phyloP scores from a whole-genome alignment of 2,113 vertebrate species.

The Chloropsis cyanopogon region DNA sequence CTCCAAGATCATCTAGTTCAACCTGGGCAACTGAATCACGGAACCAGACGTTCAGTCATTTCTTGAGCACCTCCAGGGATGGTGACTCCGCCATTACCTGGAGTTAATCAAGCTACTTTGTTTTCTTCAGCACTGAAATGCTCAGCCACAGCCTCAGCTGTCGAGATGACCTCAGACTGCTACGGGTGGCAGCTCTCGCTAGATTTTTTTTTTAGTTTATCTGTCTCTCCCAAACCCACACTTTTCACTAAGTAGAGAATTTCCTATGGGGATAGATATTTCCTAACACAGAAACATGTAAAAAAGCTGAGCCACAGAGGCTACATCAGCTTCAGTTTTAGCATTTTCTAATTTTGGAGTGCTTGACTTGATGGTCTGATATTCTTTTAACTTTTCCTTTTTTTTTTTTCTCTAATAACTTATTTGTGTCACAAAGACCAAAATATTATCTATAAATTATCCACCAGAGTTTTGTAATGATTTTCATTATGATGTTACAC shows the following conservation, averaged over 20 bases:
- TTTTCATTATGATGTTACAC: background rate
- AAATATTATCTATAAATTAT: background rate
- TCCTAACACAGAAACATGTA: background rate
- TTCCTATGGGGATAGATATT: background rate
- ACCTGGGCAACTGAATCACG: background rate
- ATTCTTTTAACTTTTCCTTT: background rate
- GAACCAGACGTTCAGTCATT: background rate
- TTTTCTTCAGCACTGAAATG: background rate
- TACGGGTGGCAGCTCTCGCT: background rate
- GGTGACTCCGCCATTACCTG: accelerated
- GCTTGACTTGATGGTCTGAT: background rate
- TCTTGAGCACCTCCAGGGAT: background rate
- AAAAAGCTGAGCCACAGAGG: background rate
- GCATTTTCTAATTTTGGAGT: background rate
- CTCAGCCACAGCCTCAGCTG: background rate
- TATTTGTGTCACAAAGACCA: background rate
- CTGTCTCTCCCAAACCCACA: background rate
- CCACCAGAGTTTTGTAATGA: background rate
- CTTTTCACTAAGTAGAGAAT: background rate
- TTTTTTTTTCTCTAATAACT: background rate
- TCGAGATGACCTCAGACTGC: background rate
- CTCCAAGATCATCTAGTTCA: background rate
- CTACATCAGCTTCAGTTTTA: background rate
- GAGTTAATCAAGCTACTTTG: background rate
- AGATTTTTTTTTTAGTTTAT: background rate